A percentile compares a stretch with the other conserved stretches of the same genome.
phyloP scores from a whole-genome alignment of 2,888 invertebrate species.

The Polyploca ridens region DNA sequence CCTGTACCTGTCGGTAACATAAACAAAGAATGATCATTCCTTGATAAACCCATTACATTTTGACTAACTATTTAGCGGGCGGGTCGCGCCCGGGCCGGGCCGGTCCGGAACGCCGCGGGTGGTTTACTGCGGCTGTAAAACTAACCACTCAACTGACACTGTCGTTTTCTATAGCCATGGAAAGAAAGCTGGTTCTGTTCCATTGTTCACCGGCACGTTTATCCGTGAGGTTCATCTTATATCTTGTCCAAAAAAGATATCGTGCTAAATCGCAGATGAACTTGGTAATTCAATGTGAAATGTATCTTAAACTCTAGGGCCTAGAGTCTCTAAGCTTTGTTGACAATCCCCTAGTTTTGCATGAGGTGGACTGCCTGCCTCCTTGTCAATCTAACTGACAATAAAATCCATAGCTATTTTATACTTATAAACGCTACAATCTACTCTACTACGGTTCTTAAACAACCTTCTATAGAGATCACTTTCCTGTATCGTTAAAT shows the following conservation, averaged over 20 bases:
- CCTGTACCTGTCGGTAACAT: constrained; percentile 11
- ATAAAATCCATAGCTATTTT: too few relatives aligned
- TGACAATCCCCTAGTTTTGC: too few relatives aligned
- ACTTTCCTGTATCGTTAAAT: too few relatives aligned
- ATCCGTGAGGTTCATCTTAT: background rate
- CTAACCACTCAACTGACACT: constrained; percentile 66
- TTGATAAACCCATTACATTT: constrained; percentile 47
- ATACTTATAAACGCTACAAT: too few relatives aligned
- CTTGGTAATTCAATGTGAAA: too few relatives aligned
- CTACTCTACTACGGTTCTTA: too few relatives aligned
- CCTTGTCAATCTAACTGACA: too few relatives aligned
- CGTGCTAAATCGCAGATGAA: too few relatives aligned
- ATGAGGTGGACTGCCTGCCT: too few relatives aligned
- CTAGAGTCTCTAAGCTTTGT: too few relatives aligned
- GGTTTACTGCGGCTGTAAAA: constrained; percentile 74
- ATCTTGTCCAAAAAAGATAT: background rate
- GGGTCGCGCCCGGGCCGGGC: constrained; percentile 31
- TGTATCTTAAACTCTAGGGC: too few relatives aligned
- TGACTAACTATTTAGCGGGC: constrained; percentile 54
- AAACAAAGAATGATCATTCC: constrained; percentile 35
- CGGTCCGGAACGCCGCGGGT: constrained; percentile 65
- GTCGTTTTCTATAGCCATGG: constrained; percentile 45
- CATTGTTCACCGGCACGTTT: constrained; percentile 53
- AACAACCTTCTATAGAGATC: too few relatives aligned
- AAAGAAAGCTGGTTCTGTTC: constrained; percentile 39